These are phyloP conservation scores for Eufriesea mexicana DNA, from an alignment of 1,140 invertebrate genomes.

Conservation along the genomic window DNA sequence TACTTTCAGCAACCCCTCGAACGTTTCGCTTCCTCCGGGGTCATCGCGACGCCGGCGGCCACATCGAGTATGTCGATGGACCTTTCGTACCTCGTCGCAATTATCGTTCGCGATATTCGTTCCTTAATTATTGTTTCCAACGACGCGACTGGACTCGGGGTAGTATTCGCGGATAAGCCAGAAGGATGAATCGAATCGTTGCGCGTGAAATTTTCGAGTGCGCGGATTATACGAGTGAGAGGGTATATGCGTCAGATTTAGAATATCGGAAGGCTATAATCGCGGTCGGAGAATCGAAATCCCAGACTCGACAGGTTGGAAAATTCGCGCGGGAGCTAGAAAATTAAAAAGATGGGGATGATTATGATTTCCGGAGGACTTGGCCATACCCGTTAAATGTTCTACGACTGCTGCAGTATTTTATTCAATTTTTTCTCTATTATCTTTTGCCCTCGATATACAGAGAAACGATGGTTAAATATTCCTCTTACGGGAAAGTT, in stretches of 20 bases:
- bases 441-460: no score
- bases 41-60: constrained; percentile 4
- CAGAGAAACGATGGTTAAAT: no score
- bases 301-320: neutral
- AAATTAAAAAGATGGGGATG: neutral
- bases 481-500: no score
- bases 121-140: neutral
- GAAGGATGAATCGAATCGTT: neutral
- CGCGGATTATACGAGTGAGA: no score
- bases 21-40: neutral
- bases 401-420: neutral
- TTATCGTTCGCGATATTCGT: neutral
- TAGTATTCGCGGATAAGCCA: neutral
- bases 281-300: neutral
- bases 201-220: neutral
- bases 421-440: neutral
- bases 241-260: neutral
- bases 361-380: no score
- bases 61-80: constrained; percentile 4
- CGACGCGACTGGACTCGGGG: neutral
- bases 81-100: neutral
- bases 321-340: neutral
- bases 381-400: no score
- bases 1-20: neutral
- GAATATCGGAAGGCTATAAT: neutral